A percentile compares a stretch with the other conserved stretches of the same genome.
Evolutionary conservation across 1,140 invertebrate genomes (phyloP).

Genomic region (Anagrus nilaparvatae): DNA sequence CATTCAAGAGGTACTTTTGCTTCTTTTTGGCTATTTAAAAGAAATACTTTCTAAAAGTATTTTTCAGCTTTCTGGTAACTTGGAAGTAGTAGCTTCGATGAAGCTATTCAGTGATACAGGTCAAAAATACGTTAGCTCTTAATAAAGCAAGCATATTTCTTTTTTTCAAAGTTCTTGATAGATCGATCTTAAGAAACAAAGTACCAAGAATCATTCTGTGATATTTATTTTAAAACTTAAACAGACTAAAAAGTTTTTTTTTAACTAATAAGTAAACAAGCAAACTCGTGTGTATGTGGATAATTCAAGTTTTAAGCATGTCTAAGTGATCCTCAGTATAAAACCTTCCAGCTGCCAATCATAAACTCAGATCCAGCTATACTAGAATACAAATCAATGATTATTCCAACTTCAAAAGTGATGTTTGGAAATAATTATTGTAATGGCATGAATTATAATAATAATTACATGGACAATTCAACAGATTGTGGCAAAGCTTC

Average conservation of each 20-base stretch:
- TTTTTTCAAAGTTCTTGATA: conserved; percentile 31
- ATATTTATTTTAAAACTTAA: too few relatives aligned
- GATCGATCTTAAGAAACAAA: conserved; percentile 21
- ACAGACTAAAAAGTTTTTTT: conserved; percentile 18
- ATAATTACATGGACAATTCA: conserved; percentile 39
- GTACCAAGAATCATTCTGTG: too few relatives aligned
- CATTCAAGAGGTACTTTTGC: too few relatives aligned
- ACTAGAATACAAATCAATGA: conserved; percentile 59
- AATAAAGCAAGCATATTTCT: too few relatives aligned
- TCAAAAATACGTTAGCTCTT: too few relatives aligned
- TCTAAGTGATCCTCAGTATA: conserved; percentile 86
- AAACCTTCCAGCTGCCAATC: conserved; percentile 78
- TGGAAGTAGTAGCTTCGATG: too few relatives aligned
- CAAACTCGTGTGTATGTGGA: too few relatives aligned
- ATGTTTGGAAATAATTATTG: conserved; percentile 32
- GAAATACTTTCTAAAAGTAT: too few relatives aligned
- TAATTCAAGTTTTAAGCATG: conserved; percentile 45
- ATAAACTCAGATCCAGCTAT: conserved; percentile 63
- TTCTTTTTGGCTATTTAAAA: too few relatives aligned
- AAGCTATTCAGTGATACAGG: too few relatives aligned
- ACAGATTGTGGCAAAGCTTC: conserved; percentile 34
- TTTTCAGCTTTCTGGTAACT: too few relatives aligned
- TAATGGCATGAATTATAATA: conserved; percentile 39
- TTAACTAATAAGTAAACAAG: conserved; percentile 12
- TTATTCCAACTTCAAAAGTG: conserved; percentile 39